A percentile compares a stretch with the other conserved stretches of the same genome.
Conservation (phyloP, 2,888 invertebrate species). For the Fabriciana adippe region DNA sequence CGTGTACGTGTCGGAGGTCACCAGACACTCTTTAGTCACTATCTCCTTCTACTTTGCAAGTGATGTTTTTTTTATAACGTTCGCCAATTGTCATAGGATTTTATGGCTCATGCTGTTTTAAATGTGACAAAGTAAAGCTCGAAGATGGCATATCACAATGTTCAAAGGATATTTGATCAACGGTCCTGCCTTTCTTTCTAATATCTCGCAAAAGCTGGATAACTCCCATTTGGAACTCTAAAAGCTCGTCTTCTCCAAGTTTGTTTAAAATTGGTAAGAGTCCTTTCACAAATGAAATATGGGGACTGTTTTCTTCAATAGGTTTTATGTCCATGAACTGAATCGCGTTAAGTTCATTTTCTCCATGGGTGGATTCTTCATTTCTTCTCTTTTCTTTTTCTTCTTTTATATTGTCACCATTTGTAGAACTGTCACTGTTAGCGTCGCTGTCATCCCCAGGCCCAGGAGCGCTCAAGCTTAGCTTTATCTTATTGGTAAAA, state of each 20-base stretch:
- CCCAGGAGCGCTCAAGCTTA: background rate
- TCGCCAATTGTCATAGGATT: no score
- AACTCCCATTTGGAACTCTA: slow-evolving; percentile 29
- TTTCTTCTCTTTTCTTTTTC: background rate
- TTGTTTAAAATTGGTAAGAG: slow-evolving; percentile 23
- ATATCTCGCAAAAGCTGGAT: slow-evolving; percentile 20
- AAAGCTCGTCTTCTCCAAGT: slow-evolving; percentile 24
- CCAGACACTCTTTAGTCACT: no score
- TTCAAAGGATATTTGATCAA: background rate
- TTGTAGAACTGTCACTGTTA: background rate
- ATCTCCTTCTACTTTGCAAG: no score
- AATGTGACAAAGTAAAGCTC: slow-evolving; percentile 3
- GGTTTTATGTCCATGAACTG: slow-evolving; percentile 14
- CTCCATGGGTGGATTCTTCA: background rate
- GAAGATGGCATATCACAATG: background rate
- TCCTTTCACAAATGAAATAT: slow-evolving; percentile 23
- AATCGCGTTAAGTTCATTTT: background rate
- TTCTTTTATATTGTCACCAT: background rate
- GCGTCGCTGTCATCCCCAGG: slow-evolving; percentile 2
- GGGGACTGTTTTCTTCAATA: slow-evolving; percentile 8
- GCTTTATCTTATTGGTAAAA: background rate
- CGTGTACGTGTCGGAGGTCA: no score
- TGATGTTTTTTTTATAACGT: no score
- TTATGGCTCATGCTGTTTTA: background rate
- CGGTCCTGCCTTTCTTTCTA: background rate